phyloP scores from a whole-genome alignment of 2,113 vertebrate genomes.

The Phylloscopus trochiloides region DNA sequence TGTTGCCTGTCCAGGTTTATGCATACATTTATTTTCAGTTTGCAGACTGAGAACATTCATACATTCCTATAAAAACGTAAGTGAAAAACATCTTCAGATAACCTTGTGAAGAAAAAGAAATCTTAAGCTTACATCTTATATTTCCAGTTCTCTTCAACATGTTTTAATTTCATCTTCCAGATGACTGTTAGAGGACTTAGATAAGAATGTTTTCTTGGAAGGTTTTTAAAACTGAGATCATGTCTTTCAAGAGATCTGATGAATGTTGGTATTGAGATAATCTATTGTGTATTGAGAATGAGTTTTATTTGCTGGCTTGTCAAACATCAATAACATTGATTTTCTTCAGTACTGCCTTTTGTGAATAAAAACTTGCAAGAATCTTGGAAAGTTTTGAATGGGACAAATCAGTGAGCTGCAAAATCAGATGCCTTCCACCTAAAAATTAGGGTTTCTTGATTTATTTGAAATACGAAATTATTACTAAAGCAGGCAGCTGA shows the following conservation, averaged over 20 bases:
- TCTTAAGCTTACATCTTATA: not conserved
- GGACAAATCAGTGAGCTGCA: not conserved
- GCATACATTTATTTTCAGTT: not conserved
- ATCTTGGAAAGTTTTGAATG: not conserved
- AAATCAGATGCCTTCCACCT: not conserved
- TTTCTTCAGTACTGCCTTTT: not conserved
- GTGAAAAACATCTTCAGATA: not conserved
- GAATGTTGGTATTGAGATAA: not conserved
- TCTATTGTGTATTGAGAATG: not conserved
- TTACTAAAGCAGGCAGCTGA: not conserved
- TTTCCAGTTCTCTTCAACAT: not conserved
- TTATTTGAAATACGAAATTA: not conserved
- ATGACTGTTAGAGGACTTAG: not conserved
- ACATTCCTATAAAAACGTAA: not conserved
- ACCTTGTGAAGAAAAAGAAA: not conserved
- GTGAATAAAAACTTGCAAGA: not conserved
- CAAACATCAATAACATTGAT: not conserved
- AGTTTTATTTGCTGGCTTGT: not conserved
- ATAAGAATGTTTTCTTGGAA: not conserved
- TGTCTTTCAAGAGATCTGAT: not conserved
- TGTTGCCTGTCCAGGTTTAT: not conserved
- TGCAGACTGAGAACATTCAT: not conserved
- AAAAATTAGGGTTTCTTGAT: not conserved
- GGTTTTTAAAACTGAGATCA: not conserved
- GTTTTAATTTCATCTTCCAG: not conserved